Conservation (phyloP, 1,140 invertebrate genomes). For the Lucilia cuprina region DNA sequence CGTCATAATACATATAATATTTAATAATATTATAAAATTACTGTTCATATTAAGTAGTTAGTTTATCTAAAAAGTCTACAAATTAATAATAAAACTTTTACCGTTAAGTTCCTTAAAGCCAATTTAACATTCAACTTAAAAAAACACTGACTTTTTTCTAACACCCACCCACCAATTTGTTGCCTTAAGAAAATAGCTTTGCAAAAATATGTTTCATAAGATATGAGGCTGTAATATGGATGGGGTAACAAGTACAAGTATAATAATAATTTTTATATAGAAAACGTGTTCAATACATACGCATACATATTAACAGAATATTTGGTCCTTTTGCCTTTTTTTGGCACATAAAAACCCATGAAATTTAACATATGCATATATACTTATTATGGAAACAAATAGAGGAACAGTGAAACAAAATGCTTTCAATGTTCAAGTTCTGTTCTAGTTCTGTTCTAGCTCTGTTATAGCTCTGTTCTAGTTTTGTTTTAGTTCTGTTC, state of each 20-base stretch:
- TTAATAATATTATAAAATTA: background rate
- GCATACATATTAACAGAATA: background rate
- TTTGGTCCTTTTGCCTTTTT: background rate
- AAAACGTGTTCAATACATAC: background rate
- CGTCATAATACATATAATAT: background rate
- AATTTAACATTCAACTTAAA: conserved; percentile 19
- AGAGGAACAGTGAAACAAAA: background rate
- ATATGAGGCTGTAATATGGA: background rate
- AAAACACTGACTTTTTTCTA: background rate
- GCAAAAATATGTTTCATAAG: background rate
- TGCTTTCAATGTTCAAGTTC: too few relatives aligned
- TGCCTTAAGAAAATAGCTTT: background rate
- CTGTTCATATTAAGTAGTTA: background rate
- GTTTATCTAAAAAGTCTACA: background rate
- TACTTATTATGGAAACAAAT: background rate
- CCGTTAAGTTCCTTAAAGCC: conserved; percentile 21
- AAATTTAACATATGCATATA: background rate
- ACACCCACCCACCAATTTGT: background rate
- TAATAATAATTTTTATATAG: background rate
- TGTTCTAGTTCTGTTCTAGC: too few relatives aligned
- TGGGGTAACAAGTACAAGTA: background rate
- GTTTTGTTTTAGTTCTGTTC: too few relatives aligned
- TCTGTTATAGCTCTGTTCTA: too few relatives aligned
- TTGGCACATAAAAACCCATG: background rate
- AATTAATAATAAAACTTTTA: conserved; percentile 20